Evolutionary conservation across 1,140 invertebrate genomes (phyloP).

Genomic region (Microplitis mediator): DNA sequence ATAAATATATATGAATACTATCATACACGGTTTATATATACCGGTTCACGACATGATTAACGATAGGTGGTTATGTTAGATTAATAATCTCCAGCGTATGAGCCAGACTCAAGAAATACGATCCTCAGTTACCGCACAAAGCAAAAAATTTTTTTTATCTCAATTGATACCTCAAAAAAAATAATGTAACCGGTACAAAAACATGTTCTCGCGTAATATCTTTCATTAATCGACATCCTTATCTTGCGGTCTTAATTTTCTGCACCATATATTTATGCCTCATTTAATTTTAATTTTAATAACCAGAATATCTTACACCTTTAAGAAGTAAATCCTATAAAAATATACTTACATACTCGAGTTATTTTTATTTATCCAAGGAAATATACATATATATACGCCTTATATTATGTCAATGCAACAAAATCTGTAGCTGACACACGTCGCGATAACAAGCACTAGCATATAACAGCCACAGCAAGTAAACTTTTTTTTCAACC

Average conservation of each 20-base stretch:
- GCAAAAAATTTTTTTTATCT: neutral
- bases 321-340: no score
- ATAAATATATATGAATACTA: neutral
- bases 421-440: no score
- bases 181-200: neutral
- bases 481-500: neutral
- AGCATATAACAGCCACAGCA: neutral
- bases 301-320: no score
- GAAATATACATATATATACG: no score
- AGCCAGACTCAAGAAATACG: conserved; percentile 4
- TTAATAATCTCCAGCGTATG: conserved; percentile 10
- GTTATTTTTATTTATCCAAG: no score
- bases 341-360: no score
- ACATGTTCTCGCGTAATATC: conserved; percentile 24
- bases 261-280: neutral
- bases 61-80: conserved; percentile 10
- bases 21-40: neutral
- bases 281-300: no score
- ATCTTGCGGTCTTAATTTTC: conserved; percentile 3
- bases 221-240: conserved; percentile 22
- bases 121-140: conserved; percentile 8
- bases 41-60: conserved; percentile 12
- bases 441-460: no score
- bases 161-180: neutral
- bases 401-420: no score